Conservation (phyloP, 2,888 invertebrate species). For the Drosophila siamana region DNA sequence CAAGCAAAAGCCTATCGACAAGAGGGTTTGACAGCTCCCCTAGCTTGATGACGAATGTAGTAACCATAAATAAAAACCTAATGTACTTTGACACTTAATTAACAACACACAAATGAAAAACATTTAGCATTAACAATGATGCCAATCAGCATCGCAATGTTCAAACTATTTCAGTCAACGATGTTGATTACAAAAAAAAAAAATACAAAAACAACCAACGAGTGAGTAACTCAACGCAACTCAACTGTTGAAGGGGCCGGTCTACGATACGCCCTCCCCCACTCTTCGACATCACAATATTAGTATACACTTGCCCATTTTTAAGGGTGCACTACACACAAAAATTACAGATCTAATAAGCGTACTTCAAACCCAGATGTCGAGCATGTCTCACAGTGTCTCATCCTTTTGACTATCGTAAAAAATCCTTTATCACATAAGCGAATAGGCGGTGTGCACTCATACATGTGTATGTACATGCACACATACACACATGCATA, state of each 20-base stretch:
- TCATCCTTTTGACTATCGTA: neutral
- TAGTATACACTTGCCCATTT: conserved; percentile 1
- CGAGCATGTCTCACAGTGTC: neutral
- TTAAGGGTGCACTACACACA: neutral
- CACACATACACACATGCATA: conserved; percentile 15
- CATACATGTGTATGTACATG: conserved; percentile 9
- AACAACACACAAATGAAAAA: neutral
- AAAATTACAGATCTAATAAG: neutral
- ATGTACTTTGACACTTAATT: conserved; percentile 1
- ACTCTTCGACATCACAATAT: neutral
- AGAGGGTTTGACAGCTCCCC: neutral
- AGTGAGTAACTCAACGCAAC: conserved; percentile 10
- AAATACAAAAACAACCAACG: conserved; percentile 5
- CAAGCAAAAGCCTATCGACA: neutral
- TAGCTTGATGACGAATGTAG: neutral
- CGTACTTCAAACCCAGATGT: neutral
- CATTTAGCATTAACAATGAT: neutral
- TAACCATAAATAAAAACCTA: neutral
- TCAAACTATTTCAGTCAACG: neutral
- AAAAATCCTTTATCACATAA: conserved; percentile 11
- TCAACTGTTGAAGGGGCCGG: conserved; percentile 13
- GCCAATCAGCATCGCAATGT: neutral
- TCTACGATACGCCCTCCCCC: conserved; percentile 3
- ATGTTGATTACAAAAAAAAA: neutral
- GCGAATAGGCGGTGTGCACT: conserved; percentile 13